Evolutionary conservation across 2,888 invertebrate species (phyloP).

Genomic region (Merodon equestris): DNA sequence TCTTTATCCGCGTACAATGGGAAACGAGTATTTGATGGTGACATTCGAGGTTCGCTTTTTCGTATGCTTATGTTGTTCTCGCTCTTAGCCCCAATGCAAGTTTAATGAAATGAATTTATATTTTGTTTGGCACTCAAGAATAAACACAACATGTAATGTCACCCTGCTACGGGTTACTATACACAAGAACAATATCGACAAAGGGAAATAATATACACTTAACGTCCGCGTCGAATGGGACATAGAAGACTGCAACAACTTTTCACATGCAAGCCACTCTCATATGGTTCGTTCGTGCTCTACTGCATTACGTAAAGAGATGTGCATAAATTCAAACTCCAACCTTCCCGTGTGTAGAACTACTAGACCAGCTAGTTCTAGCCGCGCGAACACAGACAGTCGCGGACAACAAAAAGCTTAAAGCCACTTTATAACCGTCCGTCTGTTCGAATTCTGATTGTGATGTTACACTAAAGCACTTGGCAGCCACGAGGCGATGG

Average conservation of each 20-base stretch:
- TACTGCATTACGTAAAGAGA: slow-evolving; percentile 47
- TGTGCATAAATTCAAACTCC: slow-evolving; percentile 13
- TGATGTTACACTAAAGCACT: slow-evolving; percentile 17
- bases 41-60: not conserved
- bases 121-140: slow-evolving; percentile 27
- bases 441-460: slow-evolving; percentile 1
- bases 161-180: too few relatives aligned
- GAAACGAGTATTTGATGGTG: slow-evolving; percentile 12
- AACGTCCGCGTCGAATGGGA: too few relatives aligned
- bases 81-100: slow-evolving; percentile 61
- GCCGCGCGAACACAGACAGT: not conserved
- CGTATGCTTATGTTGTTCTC: slow-evolving; percentile 11
- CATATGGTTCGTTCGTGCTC: not conserved
- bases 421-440: slow-evolving; percentile 31
- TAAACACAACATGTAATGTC: slow-evolving; percentile 5
- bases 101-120: slow-evolving; percentile 53
- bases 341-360: too few relatives aligned
- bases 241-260: slow-evolving; percentile 16
- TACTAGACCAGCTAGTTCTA: slow-evolving; percentile 57
- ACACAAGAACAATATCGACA: too few relatives aligned
- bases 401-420: slow-evolving; percentile 17
- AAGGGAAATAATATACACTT: too few relatives aligned
- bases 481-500: too few relatives aligned
- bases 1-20: slow-evolving; percentile 48
- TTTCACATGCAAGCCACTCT: too few relatives aligned